A percentile compares a stretch with the other conserved stretches of the same genome.
Evolutionary conservation across 2,113 vertebrate species (phyloP).

Genomic region (Clarias gariepinus): DNA sequence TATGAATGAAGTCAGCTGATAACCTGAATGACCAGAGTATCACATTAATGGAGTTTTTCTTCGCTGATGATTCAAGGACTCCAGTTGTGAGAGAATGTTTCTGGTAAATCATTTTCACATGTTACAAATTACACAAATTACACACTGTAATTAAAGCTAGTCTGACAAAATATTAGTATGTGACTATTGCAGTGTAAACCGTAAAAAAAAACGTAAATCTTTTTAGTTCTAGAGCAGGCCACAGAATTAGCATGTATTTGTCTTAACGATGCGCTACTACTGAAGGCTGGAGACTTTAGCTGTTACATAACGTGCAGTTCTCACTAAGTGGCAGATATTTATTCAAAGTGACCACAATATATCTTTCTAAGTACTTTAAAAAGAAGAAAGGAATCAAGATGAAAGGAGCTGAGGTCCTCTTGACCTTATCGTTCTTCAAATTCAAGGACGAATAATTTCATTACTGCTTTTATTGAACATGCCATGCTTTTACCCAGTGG

Average conservation of each 20-base stretch:
- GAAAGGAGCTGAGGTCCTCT: conserved; percentile 26
- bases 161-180: too few relatives aligned
- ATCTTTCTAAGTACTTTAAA: neutral
- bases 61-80: too few relatives aligned
- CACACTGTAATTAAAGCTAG: too few relatives aligned
- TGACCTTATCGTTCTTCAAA: conserved; percentile 39
- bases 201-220: neutral
- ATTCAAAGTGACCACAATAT: neutral
- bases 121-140: too few relatives aligned
- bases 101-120: too few relatives aligned
- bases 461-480: conserved; percentile 44
- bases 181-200: too few relatives aligned
- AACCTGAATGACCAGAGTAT: too few relatives aligned
- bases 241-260: neutral
- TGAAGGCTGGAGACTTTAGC: neutral
- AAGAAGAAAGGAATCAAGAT: conserved; percentile 13
- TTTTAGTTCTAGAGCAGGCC: neutral
- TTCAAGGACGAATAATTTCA: conserved; percentile 37
- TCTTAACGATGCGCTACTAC: neutral
- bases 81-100: too few relatives aligned
- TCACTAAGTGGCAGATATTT: neutral
- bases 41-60: too few relatives aligned
- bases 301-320: neutral
- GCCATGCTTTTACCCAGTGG: conserved; percentile 40
- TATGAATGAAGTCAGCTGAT: too few relatives aligned